Evolutionary conservation across 2,888 invertebrate species (phyloP).

Genomic region (Limenitis camilla): DNA sequence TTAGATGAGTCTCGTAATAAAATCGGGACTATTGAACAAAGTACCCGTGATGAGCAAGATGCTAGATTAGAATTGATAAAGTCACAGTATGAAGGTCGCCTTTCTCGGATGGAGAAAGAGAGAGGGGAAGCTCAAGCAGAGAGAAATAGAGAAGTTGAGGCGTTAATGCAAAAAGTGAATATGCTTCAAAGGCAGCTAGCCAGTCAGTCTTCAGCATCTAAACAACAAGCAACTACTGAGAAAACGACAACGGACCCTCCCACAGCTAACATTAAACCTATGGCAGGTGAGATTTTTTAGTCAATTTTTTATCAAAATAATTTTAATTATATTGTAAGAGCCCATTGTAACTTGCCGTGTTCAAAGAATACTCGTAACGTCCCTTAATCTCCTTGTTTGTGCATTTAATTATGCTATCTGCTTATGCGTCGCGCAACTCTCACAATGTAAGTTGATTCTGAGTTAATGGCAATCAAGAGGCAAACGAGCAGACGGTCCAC

Average conservation of each 20-base stretch:
- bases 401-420: no score
- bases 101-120: slow-evolving; percentile 83
- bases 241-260: slow-evolving; percentile 76
- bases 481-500: no score
- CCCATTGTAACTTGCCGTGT: no score
- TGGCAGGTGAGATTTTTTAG: slow-evolving; percentile 79
- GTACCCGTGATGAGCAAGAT: slow-evolving; percentile 73
- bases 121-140: slow-evolving; percentile 77
- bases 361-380: no score
- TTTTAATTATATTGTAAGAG: no score
- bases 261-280: slow-evolving; percentile 95
- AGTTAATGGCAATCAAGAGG: no score
- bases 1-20: slow-evolving; percentile 69
- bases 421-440: no score
- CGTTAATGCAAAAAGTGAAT: slow-evolving; percentile 79
- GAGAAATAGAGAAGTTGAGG: slow-evolving; percentile 79
- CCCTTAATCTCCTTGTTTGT: no score
- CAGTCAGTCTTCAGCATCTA: slow-evolving; percentile 80
- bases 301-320: no score
- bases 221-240: slow-evolving; percentile 73
- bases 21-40: slow-evolving; percentile 67
- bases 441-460: no score
- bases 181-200: slow-evolving; percentile 82
- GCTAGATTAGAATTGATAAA: slow-evolving; percentile 76
- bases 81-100: slow-evolving; percentile 80